These are phyloP conservation scores for Lagocephalus sceleratus DNA, from an alignment of 2,797 vertebrate species.

Conservation along the genomic window DNA sequence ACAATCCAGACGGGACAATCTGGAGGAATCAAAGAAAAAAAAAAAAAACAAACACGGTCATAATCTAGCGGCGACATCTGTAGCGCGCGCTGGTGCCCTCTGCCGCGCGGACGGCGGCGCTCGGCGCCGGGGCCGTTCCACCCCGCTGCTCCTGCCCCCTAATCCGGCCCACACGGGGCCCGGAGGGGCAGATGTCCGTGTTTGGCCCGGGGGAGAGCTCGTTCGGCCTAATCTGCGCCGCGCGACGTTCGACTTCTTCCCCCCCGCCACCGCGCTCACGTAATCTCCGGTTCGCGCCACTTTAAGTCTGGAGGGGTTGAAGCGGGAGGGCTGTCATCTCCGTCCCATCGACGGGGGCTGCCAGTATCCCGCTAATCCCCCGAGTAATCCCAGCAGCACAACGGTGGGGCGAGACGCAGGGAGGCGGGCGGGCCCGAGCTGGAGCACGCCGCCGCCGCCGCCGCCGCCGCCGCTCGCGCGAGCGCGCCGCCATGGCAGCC, in stretches of 20 bases:
- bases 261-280: conserved; percentile 51
- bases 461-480: conserved; percentile 1
- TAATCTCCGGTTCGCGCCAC: conserved; percentile 69
- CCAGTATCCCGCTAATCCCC: conserved; percentile 70
- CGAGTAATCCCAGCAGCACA: conserved; percentile 64
- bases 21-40: too few relatives aligned
- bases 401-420: conserved; percentile 54
- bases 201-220: conserved; percentile 49
- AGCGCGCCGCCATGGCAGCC: conserved; percentile 21
- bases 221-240: conserved; percentile 61
- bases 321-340: conserved; percentile 64
- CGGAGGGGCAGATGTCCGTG: conserved; percentile 50
- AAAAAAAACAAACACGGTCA: too few relatives aligned
- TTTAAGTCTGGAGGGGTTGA: conserved; percentile 57
- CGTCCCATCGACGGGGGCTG: conserved; percentile 63
- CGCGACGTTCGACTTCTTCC: conserved; percentile 66
- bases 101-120: conserved; percentile 16
- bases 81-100: not conserved
- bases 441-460: conserved; percentile 13
- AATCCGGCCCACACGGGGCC: conserved; percentile 58
- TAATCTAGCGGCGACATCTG: not conserved
- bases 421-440: conserved; percentile 32
- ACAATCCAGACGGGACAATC: not conserved
- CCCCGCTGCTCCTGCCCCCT: conserved; percentile 31
- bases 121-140: conserved; percentile 19